phyloP scores from a whole-genome alignment of 2,113 vertebrate genomes.

The Dipodomys spectabilis region DNA sequence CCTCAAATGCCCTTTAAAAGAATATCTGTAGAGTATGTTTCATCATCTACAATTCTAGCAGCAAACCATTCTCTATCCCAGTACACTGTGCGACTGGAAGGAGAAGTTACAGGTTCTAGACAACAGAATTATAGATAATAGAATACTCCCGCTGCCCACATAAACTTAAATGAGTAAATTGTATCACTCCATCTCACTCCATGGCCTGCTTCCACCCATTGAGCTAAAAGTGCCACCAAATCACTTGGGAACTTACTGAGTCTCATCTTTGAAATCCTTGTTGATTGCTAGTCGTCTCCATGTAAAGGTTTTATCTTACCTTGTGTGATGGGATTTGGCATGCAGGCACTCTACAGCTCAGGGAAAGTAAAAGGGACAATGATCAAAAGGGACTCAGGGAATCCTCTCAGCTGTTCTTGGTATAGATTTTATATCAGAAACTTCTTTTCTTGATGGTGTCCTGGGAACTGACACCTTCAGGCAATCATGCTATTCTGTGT shows the following conservation, averaged over 20 bases:
- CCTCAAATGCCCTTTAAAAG: background rate
- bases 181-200: background rate
- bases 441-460: background rate
- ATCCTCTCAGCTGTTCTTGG: background rate
- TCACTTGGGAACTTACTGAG: slow-evolving; percentile 2
- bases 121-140: too few relatives aligned
- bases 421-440: background rate
- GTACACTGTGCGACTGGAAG: background rate
- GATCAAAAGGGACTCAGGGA: background rate
- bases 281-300: background rate
- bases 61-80: background rate
- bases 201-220: background rate
- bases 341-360: background rate
- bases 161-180: background rate
- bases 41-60: background rate
- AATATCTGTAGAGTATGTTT: background rate
- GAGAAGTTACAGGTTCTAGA: background rate
- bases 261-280: background rate
- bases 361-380: background rate
- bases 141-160: too few relatives aligned
- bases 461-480: background rate
- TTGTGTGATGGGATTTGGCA: background rate
- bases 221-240: background rate
- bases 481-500: background rate
- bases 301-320: background rate